Evolutionary conservation across 2,113 vertebrate genomes (phyloP).

Genomic region (Mobula hypostoma): DNA sequence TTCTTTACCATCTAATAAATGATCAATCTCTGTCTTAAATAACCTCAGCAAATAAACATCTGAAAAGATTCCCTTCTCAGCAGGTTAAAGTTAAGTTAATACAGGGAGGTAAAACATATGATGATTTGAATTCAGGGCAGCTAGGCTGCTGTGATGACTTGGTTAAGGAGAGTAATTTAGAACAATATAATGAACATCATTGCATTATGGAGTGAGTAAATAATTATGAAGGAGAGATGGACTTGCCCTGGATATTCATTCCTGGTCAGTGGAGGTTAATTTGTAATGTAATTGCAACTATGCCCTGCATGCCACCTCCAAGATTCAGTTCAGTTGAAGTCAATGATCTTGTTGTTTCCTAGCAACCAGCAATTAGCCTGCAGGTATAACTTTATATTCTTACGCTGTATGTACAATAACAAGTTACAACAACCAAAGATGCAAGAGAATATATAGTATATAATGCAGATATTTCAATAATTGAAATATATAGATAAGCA

Average conservation of each 20-base stretch:
- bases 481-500: too few relatives aligned
- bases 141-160: background rate
- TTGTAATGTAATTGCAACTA: too few relatives aligned
- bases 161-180: background rate
- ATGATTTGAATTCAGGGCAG: too few relatives aligned
- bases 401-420: background rate
- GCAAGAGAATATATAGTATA: background rate
- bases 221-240: background rate
- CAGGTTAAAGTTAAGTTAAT: too few relatives aligned
- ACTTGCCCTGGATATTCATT: background rate
- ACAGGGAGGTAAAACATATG: too few relatives aligned
- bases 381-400: background rate
- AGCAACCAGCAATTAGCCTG: background rate
- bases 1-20: too few relatives aligned
- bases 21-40: too few relatives aligned
- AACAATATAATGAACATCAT: background rate
- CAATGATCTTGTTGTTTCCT: background rate
- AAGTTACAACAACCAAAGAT: background rate
- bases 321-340: too few relatives aligned
- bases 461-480: background rate
- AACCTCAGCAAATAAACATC: too few relatives aligned
- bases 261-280: too few relatives aligned
- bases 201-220: background rate
- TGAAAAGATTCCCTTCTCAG: too few relatives aligned
- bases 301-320: too few relatives aligned